A percentile compares a stretch with the other conserved stretches of the same genome.
Conservation (phyloP, 2,888 invertebrate genomes). For the Stenchaetothrips biformis region DNA sequence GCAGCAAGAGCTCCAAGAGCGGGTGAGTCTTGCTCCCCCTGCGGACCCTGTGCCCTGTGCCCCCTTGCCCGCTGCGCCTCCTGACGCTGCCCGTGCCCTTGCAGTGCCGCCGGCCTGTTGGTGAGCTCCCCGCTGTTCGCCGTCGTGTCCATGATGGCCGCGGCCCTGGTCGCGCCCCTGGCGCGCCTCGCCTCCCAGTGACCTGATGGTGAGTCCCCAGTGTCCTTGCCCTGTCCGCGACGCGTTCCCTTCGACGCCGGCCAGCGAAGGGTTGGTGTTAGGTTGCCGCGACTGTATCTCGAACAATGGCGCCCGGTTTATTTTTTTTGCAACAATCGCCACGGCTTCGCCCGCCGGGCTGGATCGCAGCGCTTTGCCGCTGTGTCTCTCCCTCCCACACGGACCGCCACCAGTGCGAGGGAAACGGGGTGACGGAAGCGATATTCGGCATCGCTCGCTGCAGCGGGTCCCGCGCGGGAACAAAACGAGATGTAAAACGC, state of each 20-base stretch:
- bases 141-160: background rate
- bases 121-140: background rate
- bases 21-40: background rate
- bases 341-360: too few species aligned
- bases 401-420: too few species aligned
- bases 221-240: background rate
- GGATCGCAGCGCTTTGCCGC: too few species aligned
- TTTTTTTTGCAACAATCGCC: too few species aligned
- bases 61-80: background rate
- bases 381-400: too few species aligned
- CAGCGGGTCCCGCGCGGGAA: too few species aligned
- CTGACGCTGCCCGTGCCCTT: background rate
- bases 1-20: constrained; percentile 6
- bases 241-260: background rate
- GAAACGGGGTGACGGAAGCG: too few species aligned
- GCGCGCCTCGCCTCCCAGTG: background rate
- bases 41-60: background rate
- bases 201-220: background rate
- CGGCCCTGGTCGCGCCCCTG: background rate
- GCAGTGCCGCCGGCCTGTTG: background rate
- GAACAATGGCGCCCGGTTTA: too few species aligned
- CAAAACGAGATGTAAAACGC: too few species aligned
- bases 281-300: too few species aligned
- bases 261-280: too few species aligned
- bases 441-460: too few species aligned